phyloP scores from a whole-genome alignment of 2,113 vertebrate genomes.

The Leptosomus discolor region DNA sequence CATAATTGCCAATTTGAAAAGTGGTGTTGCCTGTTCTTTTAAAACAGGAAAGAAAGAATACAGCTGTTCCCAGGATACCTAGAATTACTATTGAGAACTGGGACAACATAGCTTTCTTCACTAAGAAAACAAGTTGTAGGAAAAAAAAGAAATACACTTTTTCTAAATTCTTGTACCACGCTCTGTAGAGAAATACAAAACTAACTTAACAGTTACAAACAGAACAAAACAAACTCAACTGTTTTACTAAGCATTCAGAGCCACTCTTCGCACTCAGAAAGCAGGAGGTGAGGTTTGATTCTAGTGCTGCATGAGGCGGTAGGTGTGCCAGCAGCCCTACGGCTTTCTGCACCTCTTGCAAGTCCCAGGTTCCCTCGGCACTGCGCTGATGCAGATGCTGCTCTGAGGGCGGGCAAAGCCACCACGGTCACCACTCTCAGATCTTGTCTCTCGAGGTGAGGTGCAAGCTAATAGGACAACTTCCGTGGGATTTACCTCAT shows the following conservation, averaged over 20 bases:
- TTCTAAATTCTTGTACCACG: neutral
- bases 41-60: neutral
- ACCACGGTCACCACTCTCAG: fast-evolving
- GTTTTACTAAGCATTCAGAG: neutral
- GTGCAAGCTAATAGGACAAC: neutral
- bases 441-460: neutral
- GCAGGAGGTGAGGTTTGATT: neutral
- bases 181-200: neutral
- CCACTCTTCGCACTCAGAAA: neutral
- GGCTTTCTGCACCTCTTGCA: neutral
- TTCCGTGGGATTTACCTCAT: neutral
- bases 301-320: neutral
- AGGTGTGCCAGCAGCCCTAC: neutral
- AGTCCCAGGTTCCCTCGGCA: neutral
- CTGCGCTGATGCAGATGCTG: neutral
- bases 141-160: neutral
- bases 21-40: neutral
- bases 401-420: neutral
- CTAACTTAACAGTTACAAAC: neutral
- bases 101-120: neutral
- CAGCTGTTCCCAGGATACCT: neutral
- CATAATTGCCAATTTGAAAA: neutral
- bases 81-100: neutral
- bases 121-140: neutral
- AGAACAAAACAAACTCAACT: neutral